Base-by-base conservation (phyloP, 2,113 vertebrate genomes). In the Quiscalus mexicanus region DNA sequence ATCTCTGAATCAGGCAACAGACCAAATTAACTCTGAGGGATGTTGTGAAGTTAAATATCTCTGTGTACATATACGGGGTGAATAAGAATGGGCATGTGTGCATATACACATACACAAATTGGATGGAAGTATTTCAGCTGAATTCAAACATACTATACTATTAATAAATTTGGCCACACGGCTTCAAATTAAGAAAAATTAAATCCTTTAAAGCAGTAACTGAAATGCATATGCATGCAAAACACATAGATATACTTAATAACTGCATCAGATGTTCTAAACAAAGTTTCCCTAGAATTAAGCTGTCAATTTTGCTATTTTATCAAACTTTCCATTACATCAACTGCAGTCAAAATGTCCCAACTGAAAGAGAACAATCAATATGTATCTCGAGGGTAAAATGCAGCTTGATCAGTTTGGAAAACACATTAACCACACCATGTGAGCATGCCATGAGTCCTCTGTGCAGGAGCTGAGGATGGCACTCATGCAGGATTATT, bases 271-370 rank as follows among this genome's bases (percentile, higher is more conserved):
- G 52, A 58, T 74, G 70, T 64, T 68, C 78, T 92, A 75, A 84
- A 75, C 35, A 64, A 62, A 88, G 21, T 37, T 68, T 60, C 17
- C 35, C 22, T 84, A 77, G 27, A 94, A 85, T 77, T 83, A 70
- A 91, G 50, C 17, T 78, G 65, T 81, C 80, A 21, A 80, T 91
- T 85, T 77, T 39, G 20, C 53, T 62, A 33, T 89, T 85, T 96
- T 70, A 90, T 90, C 42, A 27, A 63, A 92, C 47, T 96, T 97
- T 96, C 96, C 95, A 96, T 93, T 94, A 82, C 90, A 91, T 93
- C 90, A 93, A 86, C 55, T 86, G 56, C 25, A 90, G 64, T 41
- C 63, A 91, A 83, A 84, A 91, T 60, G 84, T 59, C 90, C 79
- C 59, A 80, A 17, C 4, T 83, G 50, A 60, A 81, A 90, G 45